Conservation (phyloP, 2,113 vertebrate species). For the Callithrix jacchus region DNA sequence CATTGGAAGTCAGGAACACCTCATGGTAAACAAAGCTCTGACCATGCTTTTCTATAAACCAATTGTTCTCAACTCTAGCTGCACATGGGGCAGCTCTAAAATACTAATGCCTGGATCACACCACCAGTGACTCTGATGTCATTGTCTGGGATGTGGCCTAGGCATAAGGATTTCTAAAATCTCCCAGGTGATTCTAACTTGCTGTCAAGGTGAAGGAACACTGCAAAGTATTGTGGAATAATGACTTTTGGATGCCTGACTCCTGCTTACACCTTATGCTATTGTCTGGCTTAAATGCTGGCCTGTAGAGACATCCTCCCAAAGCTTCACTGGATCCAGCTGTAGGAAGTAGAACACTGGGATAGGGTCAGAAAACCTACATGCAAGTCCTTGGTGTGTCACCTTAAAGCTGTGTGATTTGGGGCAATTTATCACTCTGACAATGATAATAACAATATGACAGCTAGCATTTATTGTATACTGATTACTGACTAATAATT, state of each 20-base stretch:
- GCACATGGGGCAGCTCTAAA: neutral
- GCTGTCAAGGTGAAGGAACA: neutral
- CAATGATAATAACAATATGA: neutral
- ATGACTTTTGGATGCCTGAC: neutral
- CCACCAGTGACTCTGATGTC: neutral
- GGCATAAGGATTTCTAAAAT: neutral
- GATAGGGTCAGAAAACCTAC: neutral
- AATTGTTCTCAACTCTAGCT: neutral
- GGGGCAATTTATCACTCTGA: neutral
- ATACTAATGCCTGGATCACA: neutral
- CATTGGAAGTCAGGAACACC: neutral
- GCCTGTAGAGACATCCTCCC: neutral
- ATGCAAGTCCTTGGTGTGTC: neutral
- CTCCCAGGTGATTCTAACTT: neutral
- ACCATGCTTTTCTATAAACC: neutral
- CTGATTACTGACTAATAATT: neutral
- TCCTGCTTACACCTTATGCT: neutral
- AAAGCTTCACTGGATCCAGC: neutral
- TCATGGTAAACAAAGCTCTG: conserved; percentile 35
- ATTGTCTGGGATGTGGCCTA: neutral
- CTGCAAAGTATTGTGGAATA: neutral
- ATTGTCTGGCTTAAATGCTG: conserved; percentile 24
- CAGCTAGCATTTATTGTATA: neutral
- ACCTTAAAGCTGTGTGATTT: neutral
- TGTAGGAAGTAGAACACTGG: neutral